These are phyloP conservation scores for Leptocoma aspasia DNA, from an alignment of 2,113 vertebrate species.

Conservation along the genomic window DNA sequence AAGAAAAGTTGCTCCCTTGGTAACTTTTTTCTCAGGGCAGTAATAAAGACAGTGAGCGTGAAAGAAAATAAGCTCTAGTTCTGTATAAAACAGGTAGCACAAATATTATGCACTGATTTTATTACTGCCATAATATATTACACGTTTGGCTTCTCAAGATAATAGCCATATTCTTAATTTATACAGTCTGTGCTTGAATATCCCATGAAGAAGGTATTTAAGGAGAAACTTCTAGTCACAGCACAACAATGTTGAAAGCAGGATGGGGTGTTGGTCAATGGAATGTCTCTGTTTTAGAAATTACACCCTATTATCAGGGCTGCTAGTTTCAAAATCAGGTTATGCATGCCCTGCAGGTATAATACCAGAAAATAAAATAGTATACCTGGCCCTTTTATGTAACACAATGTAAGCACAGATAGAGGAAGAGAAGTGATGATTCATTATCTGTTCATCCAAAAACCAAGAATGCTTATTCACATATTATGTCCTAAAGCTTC, in stretches of 20 bases:
- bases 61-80: not conserved
- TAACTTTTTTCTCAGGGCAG: not conserved
- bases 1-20: not conserved
- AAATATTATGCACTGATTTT: not conserved
- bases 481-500: not conserved
- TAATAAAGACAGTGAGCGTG: not conserved
- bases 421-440: slow-evolving; percentile 25
- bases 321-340: slow-evolving; percentile 19
- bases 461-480: slow-evolving; percentile 19
- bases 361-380: slow-evolving; percentile 18
- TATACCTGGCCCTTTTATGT: not conserved
- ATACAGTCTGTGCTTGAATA: not conserved
- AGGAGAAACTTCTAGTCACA: slow-evolving; percentile 26
- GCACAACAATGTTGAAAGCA: not conserved
- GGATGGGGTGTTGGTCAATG: slow-evolving; percentile 33
- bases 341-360: slow-evolving; percentile 8
- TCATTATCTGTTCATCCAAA: slow-evolving; percentile 51
- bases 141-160: not conserved
- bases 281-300: slow-evolving; percentile 12
- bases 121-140: not conserved
- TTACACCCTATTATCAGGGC: not conserved
- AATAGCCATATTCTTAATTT: not conserved
- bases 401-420: not conserved
- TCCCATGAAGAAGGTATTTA: not conserved
- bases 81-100: not conserved